Evolutionary conservation across 2,888 invertebrate species (phyloP).

Genomic region (Epirrita christyi): DNA sequence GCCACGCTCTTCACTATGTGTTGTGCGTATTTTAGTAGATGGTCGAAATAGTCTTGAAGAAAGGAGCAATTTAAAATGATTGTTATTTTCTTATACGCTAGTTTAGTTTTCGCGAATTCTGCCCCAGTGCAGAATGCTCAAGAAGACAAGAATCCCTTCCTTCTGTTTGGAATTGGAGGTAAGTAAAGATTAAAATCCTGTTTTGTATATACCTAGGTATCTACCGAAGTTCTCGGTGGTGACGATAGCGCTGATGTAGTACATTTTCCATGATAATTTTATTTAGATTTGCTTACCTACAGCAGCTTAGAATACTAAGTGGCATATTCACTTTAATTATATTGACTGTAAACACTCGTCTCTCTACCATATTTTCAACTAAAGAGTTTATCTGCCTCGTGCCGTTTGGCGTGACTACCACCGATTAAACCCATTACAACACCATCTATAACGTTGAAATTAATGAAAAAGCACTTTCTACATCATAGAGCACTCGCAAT

Average conservation of each 20-base stretch:
- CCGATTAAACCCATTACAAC: constrained; percentile 4
- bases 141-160: constrained; percentile 38
- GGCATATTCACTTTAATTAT: constrained; percentile 1
- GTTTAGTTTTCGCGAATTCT: constrained; percentile 41
- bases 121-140: constrained; percentile 48
- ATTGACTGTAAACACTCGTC: background rate
- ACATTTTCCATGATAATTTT: constrained; percentile 7
- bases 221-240: no score
- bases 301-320: constrained; percentile 24
- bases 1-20: constrained; percentile 40
- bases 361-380: background rate
- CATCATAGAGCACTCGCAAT: background rate
- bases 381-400: background rate
- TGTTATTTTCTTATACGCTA: constrained; percentile 27
- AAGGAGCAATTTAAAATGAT: constrained; percentile 33
- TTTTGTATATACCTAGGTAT: no score
- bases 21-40: constrained; percentile 38
- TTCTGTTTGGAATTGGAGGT: constrained; percentile 33
- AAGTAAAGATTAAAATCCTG: constrained; percentile 11
- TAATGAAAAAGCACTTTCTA: constrained; percentile 9
- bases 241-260: background rate
- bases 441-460: background rate
- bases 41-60: constrained; percentile 24
- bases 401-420: constrained; percentile 2
- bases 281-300: constrained; percentile 13